Evolutionary conservation across 2,797 vertebrate genomes (phyloP), one percentile per base, ranked within the genome.

Genomic region (Alca torda): DNA sequence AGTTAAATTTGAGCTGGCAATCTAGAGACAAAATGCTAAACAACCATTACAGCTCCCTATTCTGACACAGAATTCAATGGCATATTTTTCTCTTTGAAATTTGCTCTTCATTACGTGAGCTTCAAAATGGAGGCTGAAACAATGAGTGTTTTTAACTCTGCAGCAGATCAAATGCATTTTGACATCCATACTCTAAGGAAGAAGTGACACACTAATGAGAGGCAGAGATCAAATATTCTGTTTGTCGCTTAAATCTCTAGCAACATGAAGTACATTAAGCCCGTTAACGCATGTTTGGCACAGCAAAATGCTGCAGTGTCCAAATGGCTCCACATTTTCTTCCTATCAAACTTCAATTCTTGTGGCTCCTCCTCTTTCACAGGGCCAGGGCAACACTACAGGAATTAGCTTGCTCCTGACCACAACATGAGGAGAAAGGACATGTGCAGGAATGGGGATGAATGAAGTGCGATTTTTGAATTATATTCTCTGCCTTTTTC

Each of bases 161-260:
- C 82, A 87, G 70, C 87, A 84, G 74, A 93, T 95, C 80, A 95
- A 94, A 95, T 33, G 46, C 51, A 43, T 54, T 77, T 31, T 70
- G 75, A 68, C 61, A 74, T 74, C 16, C 67, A 39, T 23, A 59
- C 41, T 61, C 56, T 30, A 30, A 48, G 37, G 21, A 95, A 74
- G 51, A 81, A 95, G 73, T 39, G 51, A 53, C 85, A 84, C 70
- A 4, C n/a, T 96, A 87, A 92, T 81, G 61, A 89, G 77, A 75
- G 5, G 10, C 46, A 43, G 53, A 82, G 91, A 96, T 91, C 87
- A 96, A 92, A 94, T 61, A 67, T 56, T 81, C 65, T 35, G 7
- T 84, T 84, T 93, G 81, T 56, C 82, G 73, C 51, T 73, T 63
- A 19, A 63, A 41, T 13, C 69, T 57, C 37, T 43, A 76, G 61